Evolutionary conservation across 1,140 invertebrate species (phyloP).

Genomic region (Microplitis demolitor): DNA sequence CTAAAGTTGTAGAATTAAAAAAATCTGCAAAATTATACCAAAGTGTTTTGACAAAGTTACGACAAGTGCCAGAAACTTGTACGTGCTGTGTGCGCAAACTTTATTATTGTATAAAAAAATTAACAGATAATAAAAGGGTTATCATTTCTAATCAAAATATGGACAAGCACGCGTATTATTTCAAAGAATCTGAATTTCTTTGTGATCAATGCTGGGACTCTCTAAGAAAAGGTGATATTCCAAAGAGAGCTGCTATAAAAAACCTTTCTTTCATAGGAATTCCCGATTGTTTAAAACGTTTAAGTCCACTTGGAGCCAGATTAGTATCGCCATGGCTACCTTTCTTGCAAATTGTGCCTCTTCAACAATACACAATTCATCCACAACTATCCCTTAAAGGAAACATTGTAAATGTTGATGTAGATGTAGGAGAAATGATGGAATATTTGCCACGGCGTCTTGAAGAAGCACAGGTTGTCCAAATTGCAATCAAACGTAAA

Average conservation of each 20-base stretch:
- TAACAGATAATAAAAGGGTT: too few species aligned
- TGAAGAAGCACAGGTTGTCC: background rate
- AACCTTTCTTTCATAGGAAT: background rate
- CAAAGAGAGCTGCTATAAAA: background rate
- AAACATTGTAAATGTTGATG: constrained; percentile 11
- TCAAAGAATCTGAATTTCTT: background rate
- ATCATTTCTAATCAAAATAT: too few species aligned
- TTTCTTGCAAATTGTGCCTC: constrained; percentile 3
- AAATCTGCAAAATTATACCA: too few species aligned
- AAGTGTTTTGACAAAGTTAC: too few species aligned
- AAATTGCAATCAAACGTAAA: background rate
- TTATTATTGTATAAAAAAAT: too few species aligned
- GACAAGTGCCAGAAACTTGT: too few species aligned
- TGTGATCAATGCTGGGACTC: background rate
- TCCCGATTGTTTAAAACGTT: background rate
- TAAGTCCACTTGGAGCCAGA: background rate
- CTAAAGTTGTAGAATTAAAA: too few species aligned
- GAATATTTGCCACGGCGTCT: background rate
- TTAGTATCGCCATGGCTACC: background rate
- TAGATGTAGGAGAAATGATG: constrained; percentile 17
- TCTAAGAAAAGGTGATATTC: background rate
- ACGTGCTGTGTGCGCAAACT: too few species aligned
- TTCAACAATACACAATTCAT: background rate
- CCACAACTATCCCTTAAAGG: constrained; percentile 18
- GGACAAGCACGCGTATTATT: background rate